Percentiles rank a stretch among this genome's conserved stretches.
Conservation (phyloP, 2,113 vertebrate species). For the Porphyrio hochstetteri region DNA sequence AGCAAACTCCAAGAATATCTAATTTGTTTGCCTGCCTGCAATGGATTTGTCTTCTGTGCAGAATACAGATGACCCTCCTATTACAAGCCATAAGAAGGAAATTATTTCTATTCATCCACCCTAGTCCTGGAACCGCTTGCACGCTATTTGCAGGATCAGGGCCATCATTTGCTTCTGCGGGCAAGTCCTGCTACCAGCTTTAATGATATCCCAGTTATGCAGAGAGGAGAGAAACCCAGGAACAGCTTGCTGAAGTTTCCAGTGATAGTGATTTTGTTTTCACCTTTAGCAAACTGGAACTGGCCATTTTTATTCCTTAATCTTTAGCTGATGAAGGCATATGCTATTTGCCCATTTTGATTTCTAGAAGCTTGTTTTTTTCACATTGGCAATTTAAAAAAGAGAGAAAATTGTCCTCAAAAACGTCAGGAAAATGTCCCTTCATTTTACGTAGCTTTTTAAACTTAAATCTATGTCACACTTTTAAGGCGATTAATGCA, state of each 20-base stretch:
- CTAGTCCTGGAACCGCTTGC: neutral
- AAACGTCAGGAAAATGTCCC: neutral
- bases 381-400: neutral
- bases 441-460: neutral
- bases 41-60: neutral
- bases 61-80: conserved; percentile 7
- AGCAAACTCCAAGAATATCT: neutral
- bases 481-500: neutral
- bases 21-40: neutral
- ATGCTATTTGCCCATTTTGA: neutral
- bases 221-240: neutral
- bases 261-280: neutral
- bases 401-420: neutral
- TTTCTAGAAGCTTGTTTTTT: neutral
- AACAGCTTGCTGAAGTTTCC: neutral
- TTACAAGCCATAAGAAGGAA: neutral
- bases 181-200: neutral
- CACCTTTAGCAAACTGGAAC: neutral
- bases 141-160: neutral
- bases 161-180: neutral
- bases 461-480: neutral
- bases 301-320: rapidly evolving
- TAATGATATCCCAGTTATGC: neutral
- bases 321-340: neutral
- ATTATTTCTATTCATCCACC: neutral